Percentiles rank a stretch among this genome's conserved stretches.
Evolutionary conservation across 2,797 vertebrate species (phyloP).

Genomic region (Poecilia picta): DNA sequence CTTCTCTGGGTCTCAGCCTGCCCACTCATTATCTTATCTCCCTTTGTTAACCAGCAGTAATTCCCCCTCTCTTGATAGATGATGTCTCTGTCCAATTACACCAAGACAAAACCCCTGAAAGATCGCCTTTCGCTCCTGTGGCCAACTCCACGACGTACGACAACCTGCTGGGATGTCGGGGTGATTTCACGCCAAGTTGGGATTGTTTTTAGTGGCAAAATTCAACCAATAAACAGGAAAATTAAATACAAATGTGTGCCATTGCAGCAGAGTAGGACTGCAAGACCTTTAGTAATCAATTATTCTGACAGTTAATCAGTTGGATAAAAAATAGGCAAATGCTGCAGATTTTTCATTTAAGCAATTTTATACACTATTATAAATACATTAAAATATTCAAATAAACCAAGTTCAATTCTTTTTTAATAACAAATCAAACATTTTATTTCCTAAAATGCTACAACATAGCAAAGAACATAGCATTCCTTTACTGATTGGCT

Average conservation of each 20-base stretch:
- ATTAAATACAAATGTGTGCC: neutral
- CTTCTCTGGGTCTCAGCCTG: slow-evolving; percentile 60
- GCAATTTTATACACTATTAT: too few relatives aligned
- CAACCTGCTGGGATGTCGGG: slow-evolving; percentile 1
- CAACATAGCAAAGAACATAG: too few relatives aligned
- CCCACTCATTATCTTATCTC: slow-evolving; percentile 79
- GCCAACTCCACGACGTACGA: slow-evolving; percentile 51
- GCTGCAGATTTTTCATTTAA: too few relatives aligned
- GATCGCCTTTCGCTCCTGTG: slow-evolving; percentile 74
- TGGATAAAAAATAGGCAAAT: too few relatives aligned
- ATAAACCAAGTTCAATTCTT: too few relatives aligned
- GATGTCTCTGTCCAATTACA: slow-evolving; percentile 82
- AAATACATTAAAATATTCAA: too few relatives aligned
- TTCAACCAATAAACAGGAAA: slow-evolving; percentile 4
- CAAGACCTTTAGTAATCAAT: too few relatives aligned
- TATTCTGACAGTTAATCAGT: too few relatives aligned
- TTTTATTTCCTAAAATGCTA: too few relatives aligned
- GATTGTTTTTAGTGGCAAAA: slow-evolving; percentile 19
- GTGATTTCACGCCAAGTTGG: slow-evolving; percentile 27
- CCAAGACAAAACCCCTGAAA: slow-evolving; percentile 70
- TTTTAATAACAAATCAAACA: too few relatives aligned
- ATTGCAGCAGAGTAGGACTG: neutral
- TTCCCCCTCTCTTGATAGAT: slow-evolving; percentile 79
- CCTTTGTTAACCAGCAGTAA: slow-evolving; percentile 77
- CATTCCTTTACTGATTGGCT: too few relatives aligned